Evolutionary conservation across 2,797 vertebrate species (phyloP).

Genomic region (Adrianichthys oophorus): DNA sequence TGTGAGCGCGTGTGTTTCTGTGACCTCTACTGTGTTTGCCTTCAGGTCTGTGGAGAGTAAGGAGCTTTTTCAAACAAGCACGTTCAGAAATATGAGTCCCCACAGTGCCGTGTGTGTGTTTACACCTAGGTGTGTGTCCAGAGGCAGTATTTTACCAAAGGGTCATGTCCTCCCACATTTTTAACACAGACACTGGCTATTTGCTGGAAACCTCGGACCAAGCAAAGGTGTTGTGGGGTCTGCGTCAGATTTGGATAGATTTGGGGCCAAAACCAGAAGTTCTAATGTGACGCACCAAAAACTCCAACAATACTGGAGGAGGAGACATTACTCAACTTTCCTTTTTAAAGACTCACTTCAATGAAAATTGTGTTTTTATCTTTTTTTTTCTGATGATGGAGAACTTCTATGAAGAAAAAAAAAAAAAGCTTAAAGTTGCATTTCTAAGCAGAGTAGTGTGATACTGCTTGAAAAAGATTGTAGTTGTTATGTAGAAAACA

Average conservation of each 20-base stretch:
- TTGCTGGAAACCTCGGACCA: slow-evolving; percentile 53
- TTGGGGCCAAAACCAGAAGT: slow-evolving; percentile 43
- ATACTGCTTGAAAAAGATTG: too few species aligned
- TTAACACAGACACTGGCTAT: slow-evolving; percentile 72
- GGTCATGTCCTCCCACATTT: slow-evolving; percentile 73
- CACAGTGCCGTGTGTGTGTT: slow-evolving; percentile 31
- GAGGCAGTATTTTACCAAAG: slow-evolving; percentile 66
- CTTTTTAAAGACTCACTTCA: slow-evolving; percentile 2
- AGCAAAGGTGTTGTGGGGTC: slow-evolving; percentile 24
- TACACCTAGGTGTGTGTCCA: slow-evolving; percentile 38
- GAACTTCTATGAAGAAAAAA: neutral
- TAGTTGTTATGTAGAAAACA: too few species aligned
- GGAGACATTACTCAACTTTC: slow-evolving; percentile 22
- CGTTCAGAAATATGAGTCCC: slow-evolving; percentile 66
- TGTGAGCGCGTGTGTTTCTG: slow-evolving; percentile 57
- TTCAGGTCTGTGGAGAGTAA: slow-evolving; percentile 69
- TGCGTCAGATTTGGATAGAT: slow-evolving; percentile 18
- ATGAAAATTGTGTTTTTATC: neutral
- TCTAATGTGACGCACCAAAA: slow-evolving; percentile 28
- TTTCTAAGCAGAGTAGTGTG: too few species aligned
- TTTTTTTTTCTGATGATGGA: neutral
- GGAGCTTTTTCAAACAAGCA: slow-evolving; percentile 49
- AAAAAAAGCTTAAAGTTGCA: too few species aligned
- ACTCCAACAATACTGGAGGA: slow-evolving; percentile 15
- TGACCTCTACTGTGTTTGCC: slow-evolving; percentile 74